A percentile compares a stretch with the other conserved stretches of the same genome.
phyloP scores from a whole-genome alignment of 2,888 invertebrate species.

The Drosophila koepferae region DNA sequence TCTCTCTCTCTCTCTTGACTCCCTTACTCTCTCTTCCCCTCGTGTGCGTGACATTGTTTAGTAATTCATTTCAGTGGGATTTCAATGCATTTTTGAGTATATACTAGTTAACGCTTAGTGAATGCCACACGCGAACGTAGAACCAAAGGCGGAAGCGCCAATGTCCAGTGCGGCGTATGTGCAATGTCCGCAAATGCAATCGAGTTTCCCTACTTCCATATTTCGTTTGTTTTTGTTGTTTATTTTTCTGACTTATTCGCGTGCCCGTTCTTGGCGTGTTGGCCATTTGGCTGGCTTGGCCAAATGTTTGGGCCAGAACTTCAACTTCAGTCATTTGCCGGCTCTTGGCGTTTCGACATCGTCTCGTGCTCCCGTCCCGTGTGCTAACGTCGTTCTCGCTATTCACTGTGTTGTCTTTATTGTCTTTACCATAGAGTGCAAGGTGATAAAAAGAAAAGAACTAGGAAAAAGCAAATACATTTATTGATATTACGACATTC shows the following conservation, averaged over 20 bases:
- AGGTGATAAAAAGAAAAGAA: conserved; percentile 28
- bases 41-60: conserved; percentile 47
- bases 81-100: conserved; percentile 70
- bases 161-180: conserved; percentile 66
- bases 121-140: conserved; percentile 70
- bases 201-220: not conserved
- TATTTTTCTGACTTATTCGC: conserved; percentile 23
- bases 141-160: conserved; percentile 41
- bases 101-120: conserved; percentile 67
- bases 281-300: conserved; percentile 36
- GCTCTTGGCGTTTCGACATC: conserved; percentile 68
- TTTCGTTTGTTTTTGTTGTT: not conserved
- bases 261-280: conserved; percentile 22
- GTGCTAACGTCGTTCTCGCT: conserved; percentile 5
- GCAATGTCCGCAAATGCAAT: conserved; percentile 68
- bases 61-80: conserved; percentile 55
- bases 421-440: conserved; percentile 13
- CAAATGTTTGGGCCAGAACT: conserved; percentile 37
- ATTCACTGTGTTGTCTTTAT: conserved; percentile 13
- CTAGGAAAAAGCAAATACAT: not conserved
- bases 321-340: conserved; percentile 67
- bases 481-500: conserved; percentile 19
- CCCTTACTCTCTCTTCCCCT: not conserved
- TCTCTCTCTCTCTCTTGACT: not conserved
- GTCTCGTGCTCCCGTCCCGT: conserved; percentile 34